phyloP scores from a whole-genome alignment of 2,113 vertebrate species.

The Ondatra zibethicus region DNA sequence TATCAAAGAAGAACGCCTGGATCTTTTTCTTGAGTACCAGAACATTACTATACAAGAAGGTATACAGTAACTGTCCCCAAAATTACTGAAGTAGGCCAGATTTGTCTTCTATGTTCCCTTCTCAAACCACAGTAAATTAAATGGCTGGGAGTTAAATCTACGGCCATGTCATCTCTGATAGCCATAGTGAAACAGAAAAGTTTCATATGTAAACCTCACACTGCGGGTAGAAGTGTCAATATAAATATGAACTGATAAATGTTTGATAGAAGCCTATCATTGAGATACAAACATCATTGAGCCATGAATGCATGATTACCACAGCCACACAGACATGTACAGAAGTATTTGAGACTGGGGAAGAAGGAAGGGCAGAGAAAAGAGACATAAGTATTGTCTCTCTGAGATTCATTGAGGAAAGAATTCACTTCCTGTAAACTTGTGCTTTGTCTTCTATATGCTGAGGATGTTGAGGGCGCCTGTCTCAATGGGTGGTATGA shows the following conservation, averaged over 20 bases:
- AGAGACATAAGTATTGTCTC: neutral
- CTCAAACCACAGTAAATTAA: conserved; percentile 33
- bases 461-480: neutral
- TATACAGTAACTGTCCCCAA: neutral
- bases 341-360: neutral
- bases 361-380: neutral
- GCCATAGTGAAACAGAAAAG: neutral
- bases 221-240: neutral
- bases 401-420: neutral
- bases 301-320: neutral
- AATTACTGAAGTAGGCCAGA: neutral
- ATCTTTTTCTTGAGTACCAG: neutral
- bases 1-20: neutral
- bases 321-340: neutral
- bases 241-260: neutral
- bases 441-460: conserved; percentile 14
- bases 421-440: neutral
- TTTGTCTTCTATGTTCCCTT: conserved; percentile 16
- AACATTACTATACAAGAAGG: conserved; percentile 3
- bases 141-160: neutral
- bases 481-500: no score
- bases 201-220: conserved; percentile 6
- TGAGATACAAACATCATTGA: neutral
- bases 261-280: neutral
- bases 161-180: neutral